Evolutionary conservation across 1,140 invertebrate genomes (phyloP).

Genomic region (Myzus persicae): DNA sequence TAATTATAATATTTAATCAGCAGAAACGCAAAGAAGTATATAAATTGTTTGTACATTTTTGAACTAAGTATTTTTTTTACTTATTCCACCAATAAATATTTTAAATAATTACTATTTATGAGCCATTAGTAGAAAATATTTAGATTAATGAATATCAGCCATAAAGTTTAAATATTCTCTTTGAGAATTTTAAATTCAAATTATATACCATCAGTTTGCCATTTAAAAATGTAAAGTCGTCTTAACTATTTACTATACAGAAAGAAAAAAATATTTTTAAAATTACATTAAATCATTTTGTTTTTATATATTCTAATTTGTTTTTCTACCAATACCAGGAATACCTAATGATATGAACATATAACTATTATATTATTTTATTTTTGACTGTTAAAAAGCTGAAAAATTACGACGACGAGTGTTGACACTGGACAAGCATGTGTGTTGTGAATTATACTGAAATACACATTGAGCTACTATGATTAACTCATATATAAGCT

Average conservation of each 20-base stretch:
- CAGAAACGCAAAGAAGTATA: too few relatives aligned
- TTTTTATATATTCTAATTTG: too few relatives aligned
- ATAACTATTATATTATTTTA: background rate
- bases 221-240: too few relatives aligned
- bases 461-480: too few relatives aligned
- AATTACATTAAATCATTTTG: too few relatives aligned
- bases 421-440: too few relatives aligned
- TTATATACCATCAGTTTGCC: background rate
- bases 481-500: too few relatives aligned
- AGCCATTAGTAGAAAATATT: background rate
- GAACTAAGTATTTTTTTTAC: background rate
- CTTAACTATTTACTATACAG: background rate
- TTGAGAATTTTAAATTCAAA: background rate
- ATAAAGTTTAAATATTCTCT: background rate
- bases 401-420: too few relatives aligned
- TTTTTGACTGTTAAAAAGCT: too few relatives aligned
- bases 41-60: background rate
- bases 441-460: too few relatives aligned
- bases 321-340: background rate
- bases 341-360: background rate
- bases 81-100: background rate
- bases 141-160: background rate
- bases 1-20: background rate
- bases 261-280: background rate
- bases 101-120: background rate